Percentiles rank a stretch among this genome's conserved stretches.
These are phyloP conservation scores for Lepilemur ruficaudatus DNA, from an alignment of 2,797 vertebrate genomes.

Conservation along the genomic window DNA sequence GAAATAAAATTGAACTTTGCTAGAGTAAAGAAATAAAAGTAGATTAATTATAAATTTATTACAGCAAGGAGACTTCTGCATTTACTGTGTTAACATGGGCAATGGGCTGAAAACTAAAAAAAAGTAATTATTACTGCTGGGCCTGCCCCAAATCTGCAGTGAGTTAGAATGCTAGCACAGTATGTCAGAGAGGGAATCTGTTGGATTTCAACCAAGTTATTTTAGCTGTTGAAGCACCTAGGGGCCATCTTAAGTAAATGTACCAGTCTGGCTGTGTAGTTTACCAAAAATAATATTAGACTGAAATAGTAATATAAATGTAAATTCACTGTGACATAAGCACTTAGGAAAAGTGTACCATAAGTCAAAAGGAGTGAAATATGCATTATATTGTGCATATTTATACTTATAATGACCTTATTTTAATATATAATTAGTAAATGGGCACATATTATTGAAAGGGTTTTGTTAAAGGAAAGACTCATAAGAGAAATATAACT, in stretches of 20 bases:
- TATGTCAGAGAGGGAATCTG: background rate
- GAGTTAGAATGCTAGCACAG: background rate
- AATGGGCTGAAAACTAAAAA: background rate
- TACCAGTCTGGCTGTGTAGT: background rate
- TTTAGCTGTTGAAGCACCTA: background rate
- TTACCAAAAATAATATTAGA: background rate
- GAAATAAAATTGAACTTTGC: background rate
- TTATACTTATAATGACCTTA: background rate
- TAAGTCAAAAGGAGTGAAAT: background rate
- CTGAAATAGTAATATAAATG: background rate
- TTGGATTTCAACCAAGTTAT: background rate
- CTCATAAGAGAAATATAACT: background rate
- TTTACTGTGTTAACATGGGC: background rate
- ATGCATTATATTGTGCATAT: background rate
- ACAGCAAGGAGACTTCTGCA: background rate
- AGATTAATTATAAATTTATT: background rate
- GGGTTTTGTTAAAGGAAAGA: slow-evolving; percentile 9
- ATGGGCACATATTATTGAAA: background rate
- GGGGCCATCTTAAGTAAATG: background rate
- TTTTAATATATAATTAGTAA: background rate
- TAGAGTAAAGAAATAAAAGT: slow-evolving; percentile 8
- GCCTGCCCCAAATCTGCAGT: background rate
- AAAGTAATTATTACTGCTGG: background rate
- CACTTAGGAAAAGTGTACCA: background rate
- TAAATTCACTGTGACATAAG: background rate